Percentiles rank a stretch among this genome's conserved stretches.
Evolutionary conservation across 1,140 invertebrate species (phyloP).

Genomic region (Propsilocerus akamusi): DNA sequence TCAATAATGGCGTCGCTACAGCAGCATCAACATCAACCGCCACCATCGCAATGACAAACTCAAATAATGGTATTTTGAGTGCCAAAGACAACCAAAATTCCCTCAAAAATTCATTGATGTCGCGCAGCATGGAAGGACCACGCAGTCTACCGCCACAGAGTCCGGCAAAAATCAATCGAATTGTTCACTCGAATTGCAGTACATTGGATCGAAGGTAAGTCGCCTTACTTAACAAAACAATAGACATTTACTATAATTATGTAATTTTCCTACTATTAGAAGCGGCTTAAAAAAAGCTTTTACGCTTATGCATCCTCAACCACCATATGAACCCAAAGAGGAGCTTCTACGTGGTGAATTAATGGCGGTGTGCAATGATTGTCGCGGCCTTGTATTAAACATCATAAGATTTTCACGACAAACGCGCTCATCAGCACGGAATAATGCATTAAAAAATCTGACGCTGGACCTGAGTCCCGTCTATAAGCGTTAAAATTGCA

Average conservation of each 20-base stretch:
- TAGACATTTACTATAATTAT: not conserved
- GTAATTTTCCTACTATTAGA: conserved; percentile 11
- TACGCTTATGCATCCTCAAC: conserved; percentile 24
- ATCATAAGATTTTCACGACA: conserved; percentile 74
- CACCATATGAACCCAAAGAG: conserved; percentile 28
- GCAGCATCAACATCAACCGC: conserved; percentile 19
- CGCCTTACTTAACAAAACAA: not conserved
- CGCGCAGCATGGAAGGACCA: conserved; percentile 33
- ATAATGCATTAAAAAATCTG: conserved; percentile 57
- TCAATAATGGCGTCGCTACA: conserved; percentile 14
- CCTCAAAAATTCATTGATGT: conserved; percentile 24
- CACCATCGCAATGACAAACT: conserved; percentile 11
- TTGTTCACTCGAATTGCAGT: conserved; percentile 23
- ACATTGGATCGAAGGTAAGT: conserved; percentile 30
- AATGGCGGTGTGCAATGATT: conserved; percentile 84
- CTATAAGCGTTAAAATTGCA: conserved; percentile 34
- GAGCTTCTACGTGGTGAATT: conserved; percentile 54
- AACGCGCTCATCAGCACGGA: conserved; percentile 54
- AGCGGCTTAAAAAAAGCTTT: conserved; percentile 27
- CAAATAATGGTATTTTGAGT: not conserved
- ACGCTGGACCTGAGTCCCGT: conserved; percentile 64
- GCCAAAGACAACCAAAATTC: not conserved
- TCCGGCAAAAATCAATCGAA: too few species aligned
- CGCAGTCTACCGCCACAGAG: conserved; percentile 28
- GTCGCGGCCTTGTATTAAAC: conserved; percentile 82